Conservation (phyloP, 2,797 vertebrate genomes). For the Sebastes miniatus region DNA sequence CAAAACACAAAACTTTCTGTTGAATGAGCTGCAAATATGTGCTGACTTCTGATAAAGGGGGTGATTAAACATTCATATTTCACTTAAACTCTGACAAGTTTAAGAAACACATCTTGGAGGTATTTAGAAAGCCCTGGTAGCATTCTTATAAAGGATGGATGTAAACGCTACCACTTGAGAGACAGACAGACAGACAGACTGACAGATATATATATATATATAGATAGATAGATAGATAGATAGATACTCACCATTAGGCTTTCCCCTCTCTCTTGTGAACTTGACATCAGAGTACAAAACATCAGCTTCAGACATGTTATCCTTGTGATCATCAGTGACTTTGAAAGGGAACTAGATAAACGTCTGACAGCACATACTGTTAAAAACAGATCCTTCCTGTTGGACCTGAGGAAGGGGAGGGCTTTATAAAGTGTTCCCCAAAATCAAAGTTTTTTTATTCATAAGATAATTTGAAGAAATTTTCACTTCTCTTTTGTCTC, state of each 20-base stretch:
- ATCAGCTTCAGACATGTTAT: slow-evolving; percentile 39
- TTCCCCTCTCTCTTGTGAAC: not conserved
- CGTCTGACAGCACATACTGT: rapidly evolving
- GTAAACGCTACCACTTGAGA: not conserved
- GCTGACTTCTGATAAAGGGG: too few relatives aligned
- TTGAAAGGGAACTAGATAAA: not conserved
- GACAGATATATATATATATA: not conserved
- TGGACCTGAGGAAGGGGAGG: rapidly evolving
- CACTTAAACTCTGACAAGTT: not conserved
- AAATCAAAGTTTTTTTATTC: not conserved
- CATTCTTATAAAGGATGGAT: not conserved
- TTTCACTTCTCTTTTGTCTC: not conserved
- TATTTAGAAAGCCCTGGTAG: not conserved
- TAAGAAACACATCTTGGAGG: not conserved
- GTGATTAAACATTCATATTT: not conserved
- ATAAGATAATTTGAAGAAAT: not conserved
- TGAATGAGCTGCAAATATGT: not conserved
- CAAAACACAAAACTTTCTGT: not conserved
- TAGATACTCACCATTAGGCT: slow-evolving; percentile 24
- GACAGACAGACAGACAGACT: not conserved
- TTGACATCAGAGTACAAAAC: slow-evolving; percentile 50
- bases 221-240: not conserved
- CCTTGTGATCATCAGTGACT: not conserved
- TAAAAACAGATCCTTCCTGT: not conserved
- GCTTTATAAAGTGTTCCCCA: not conserved